These are phyloP conservation scores for Cephus nigrinus DNA, from an alignment of 2,888 invertebrate species.

Conservation along the genomic window DNA sequence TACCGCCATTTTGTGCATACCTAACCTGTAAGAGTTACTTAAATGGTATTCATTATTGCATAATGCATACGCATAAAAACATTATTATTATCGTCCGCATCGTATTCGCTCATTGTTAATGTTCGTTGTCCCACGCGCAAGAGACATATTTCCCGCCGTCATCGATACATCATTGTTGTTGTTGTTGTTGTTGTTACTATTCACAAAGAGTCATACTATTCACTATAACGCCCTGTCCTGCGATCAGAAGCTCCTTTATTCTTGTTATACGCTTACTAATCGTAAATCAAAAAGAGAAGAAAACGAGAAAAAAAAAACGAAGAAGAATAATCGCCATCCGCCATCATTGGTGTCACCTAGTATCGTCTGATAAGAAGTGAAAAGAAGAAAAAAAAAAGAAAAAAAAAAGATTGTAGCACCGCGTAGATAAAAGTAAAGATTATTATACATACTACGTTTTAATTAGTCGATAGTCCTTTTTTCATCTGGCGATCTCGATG, in stretches of 20 bases:
- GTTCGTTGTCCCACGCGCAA: conserved; percentile 28
- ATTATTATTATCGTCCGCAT: conserved; percentile 25
- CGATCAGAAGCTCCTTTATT: neutral
- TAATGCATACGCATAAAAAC: neutral
- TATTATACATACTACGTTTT: neutral
- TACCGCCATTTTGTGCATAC: too few relatives aligned
- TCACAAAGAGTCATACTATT: neutral
- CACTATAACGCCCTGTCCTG: neutral
- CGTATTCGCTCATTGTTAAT: conserved; percentile 27
- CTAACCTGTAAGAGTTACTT: neutral
- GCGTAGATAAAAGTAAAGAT: neutral
- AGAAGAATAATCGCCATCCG: neutral
- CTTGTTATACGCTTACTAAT: neutral
- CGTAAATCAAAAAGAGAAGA: neutral
- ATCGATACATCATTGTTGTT: conserved; percentile 36
- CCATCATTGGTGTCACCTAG: neutral
- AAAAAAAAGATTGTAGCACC: neutral
- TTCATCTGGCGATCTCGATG: neutral
- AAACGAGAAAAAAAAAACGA: neutral
- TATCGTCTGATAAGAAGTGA: neutral
- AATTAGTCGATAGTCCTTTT: neutral
- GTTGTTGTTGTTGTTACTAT: conserved; percentile 40
- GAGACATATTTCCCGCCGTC: conserved; percentile 19
- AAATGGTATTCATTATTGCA: neutral
- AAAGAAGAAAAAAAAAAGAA: neutral